These are phyloP conservation scores for Onychorhynchus coronatus DNA, from an alignment of 2,113 vertebrate species.

Conservation along the genomic window DNA sequence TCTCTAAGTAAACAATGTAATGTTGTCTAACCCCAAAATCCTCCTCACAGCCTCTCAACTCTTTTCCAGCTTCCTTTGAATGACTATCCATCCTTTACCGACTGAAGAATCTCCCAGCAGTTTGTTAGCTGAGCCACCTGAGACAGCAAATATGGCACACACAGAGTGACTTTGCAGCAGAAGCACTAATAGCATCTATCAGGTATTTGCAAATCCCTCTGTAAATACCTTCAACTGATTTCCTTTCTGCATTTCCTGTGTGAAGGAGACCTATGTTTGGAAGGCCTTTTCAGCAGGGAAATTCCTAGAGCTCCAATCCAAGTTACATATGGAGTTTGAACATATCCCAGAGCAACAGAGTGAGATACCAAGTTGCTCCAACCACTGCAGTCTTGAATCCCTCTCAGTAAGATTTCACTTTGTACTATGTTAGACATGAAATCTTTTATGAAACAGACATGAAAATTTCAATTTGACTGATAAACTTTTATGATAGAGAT, in stretches of 20 bases:
- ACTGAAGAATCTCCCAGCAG: background rate
- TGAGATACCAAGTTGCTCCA: background rate
- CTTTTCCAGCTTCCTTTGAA: background rate
- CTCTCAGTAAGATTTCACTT: background rate
- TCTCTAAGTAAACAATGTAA: background rate
- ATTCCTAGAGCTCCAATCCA: background rate
- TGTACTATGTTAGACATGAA: background rate
- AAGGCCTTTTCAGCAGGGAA: background rate
- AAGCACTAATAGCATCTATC: background rate
- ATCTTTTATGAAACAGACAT: background rate
- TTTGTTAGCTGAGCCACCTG: background rate
- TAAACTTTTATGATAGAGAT: background rate
- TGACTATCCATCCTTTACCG: background rate
- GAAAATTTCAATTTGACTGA: background rate
- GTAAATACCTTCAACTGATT: background rate
- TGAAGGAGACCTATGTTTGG: background rate
- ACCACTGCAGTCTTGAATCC: background rate
- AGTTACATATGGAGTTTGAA: background rate
- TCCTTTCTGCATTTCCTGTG: background rate
- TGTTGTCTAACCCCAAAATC: background rate
- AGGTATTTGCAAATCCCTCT: background rate
- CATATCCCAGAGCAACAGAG: background rate
- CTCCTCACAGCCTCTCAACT: background rate
- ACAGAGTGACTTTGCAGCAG: background rate
- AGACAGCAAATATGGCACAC: background rate